Evolutionary conservation across 2,113 vertebrate species (phyloP).

Genomic region (Accipiter cooperii): DNA sequence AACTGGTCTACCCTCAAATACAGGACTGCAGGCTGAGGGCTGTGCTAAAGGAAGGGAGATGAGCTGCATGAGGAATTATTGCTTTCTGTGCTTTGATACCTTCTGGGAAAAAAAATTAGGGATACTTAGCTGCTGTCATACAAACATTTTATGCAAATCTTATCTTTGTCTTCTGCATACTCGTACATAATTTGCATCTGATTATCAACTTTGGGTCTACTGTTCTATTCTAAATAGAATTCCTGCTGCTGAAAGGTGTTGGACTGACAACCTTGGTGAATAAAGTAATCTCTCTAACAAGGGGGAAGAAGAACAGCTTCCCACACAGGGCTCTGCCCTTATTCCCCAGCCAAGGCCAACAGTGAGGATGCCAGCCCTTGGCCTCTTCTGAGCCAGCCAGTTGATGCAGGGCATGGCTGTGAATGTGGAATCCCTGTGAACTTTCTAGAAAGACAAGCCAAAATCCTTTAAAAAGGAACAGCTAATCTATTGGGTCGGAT

Average conservation of each 20-base stretch:
- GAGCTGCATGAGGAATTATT: not conserved
- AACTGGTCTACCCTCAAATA: not conserved
- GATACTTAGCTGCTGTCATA: slow-evolving; percentile 1
- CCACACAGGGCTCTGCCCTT: not conserved
- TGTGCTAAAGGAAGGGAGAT: not conserved
- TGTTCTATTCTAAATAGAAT: slow-evolving; percentile 37
- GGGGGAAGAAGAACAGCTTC: not conserved
- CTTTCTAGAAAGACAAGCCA: not conserved
- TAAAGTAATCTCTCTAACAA: not conserved
- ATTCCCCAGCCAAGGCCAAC: not conserved
- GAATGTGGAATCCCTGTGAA: not conserved
- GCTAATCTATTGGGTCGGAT: not conserved
- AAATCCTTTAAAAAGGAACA: not conserved
- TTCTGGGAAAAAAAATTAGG: not conserved
- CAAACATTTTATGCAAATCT: slow-evolving; percentile 50
- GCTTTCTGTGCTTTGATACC: not conserved
- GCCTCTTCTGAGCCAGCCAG: not conserved
- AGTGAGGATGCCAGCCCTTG: not conserved
- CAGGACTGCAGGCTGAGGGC: not conserved
- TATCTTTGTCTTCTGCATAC: slow-evolving; percentile 23
- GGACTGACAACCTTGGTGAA: not conserved
- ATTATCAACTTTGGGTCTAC: slow-evolving; percentile 19
- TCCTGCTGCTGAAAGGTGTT: slow-evolving; percentile 5
- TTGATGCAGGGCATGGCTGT: not conserved
- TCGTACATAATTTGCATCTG: slow-evolving; percentile 39